Evolutionary conservation across 2,888 invertebrate genomes (phyloP), one percentile per base, ranked within the genome.

Genomic region (Margaritifera margaritifera): DNA sequence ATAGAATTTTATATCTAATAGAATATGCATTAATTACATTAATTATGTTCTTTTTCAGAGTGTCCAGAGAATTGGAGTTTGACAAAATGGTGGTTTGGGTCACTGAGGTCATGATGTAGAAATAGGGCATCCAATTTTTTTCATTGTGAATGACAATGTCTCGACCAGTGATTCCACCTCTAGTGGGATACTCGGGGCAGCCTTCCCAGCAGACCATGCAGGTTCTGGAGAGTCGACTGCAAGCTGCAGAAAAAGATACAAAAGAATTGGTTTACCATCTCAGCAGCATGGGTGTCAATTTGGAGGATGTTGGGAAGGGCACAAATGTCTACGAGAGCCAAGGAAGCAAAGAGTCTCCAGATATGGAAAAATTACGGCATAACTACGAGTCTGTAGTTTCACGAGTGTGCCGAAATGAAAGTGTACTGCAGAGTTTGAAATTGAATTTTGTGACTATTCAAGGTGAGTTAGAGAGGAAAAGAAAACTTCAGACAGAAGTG

Each of bases 381-480:
- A 80, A 79, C 61, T 84, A 84, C 68, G 83, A 84, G 70, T 67
- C 63, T 0, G 66, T 85, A 5, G 81, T 84, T 15, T 82, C 82
- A 19, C 73, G 87, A 55, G 82, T 87, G 55, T 87, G 87, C 75
- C 82, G 81, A 72, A 80, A 79, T 57, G 87, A 88, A 76, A 87
- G 87, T 75, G 77, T 80, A 56, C 76, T 88, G 31, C 85, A 86
- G 68, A 86, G 81, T 50, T 68, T 87, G 61, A 88, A 86, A 67
- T 70, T 86, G 57, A 84, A 79, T 58, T 72, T 87, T 50, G 72
- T 83, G 19, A 82, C 80, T 64, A 64, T 83, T n/a, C 84, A 85
- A 56, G 83, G 84, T 11, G 80, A 82, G 63, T 70, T 71, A n/a
- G 84, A 82, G 42, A 72, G 86, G 20, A 77, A 74, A 61, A 75